Conservation (phyloP, 2,113 vertebrate genomes). For the Verasper variegatus region DNA sequence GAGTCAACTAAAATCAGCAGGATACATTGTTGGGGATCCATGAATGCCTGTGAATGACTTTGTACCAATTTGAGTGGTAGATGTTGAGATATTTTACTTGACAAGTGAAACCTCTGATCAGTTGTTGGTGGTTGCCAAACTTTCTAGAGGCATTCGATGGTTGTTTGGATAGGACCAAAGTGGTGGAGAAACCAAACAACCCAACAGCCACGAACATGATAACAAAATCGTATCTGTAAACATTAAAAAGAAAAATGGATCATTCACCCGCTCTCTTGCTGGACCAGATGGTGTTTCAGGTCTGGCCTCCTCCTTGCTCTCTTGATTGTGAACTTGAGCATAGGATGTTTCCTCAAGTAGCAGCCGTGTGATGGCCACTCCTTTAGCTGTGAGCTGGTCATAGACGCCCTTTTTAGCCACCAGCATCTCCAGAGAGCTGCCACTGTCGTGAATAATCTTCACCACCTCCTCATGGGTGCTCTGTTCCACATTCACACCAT, state of each 20-base stretch:
- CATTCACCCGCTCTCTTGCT: conserved; percentile 75
- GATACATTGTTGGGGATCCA: too few relatives aligned
- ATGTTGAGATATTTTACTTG: too few relatives aligned
- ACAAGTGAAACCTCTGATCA: too few relatives aligned
- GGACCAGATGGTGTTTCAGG: conserved; percentile 33
- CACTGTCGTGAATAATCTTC: conserved; percentile 81
- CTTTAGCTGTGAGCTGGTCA: conserved; percentile 81
- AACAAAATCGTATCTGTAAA: neutral
- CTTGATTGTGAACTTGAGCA: conserved; percentile 34
- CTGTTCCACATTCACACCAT: conserved; percentile 84
- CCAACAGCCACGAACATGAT: too few relatives aligned
- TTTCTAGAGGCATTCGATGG: too few relatives aligned
- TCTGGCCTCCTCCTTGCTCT: conserved; percentile 11
- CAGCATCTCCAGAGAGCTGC: conserved; percentile 83
- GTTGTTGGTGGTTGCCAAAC: too few relatives aligned
- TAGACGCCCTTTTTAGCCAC: conserved; percentile 85
- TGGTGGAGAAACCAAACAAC: too few relatives aligned
- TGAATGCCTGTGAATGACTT: too few relatives aligned
- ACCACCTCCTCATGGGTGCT: conserved; percentile 87
- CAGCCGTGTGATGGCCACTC: conserved; percentile 81
- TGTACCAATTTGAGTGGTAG: too few relatives aligned
- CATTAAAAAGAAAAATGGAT: neutral
- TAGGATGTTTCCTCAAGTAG: conserved; percentile 50
- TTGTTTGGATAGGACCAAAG: too few relatives aligned
- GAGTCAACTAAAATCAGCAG: too few relatives aligned